Base-by-base conservation (phyloP, 2,113 vertebrate species). In the Microcebus lehilahytsara region DNA sequence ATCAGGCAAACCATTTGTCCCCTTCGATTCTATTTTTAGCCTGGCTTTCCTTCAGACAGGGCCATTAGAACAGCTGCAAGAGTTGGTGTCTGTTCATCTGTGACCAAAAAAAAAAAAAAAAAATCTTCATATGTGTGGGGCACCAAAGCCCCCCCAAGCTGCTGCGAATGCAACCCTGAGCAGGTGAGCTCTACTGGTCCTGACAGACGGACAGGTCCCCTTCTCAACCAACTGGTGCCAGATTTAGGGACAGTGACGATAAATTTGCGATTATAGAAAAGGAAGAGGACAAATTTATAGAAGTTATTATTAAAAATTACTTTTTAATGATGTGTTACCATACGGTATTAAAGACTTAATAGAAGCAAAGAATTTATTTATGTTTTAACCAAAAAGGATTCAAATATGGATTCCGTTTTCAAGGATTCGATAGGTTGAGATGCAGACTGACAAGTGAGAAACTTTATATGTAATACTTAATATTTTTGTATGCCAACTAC, bases 11-110 rank as follows among this genome's bases (percentile, higher is more conserved):
- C 74, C 97, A 97, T 96, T 96, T 98, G 97, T 87, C 83, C 90
- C 74, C 17, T 95, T 93, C 30, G 16, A 75, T 72, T 96, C 96
- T 98, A 90, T 95, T 95, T 95, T 93, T 84, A 96, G 93, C 53
- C 27, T 66, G n/a, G 66, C 80, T 96, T 92, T 93, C 84, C 78
- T 95, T 84, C 60, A 71, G 92, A 56, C 23, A 60, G 69, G 32
- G 64, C 51, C 75, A 66, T 20, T 5, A 67, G 58, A 87, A 85
- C 97, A 97, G 94, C 94, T 97, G 95, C 75, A 53, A 89, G 71
- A 66, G n/a, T 16, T 85, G 79, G 56, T 72, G 17, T 75, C 60
- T 11, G 14, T 60, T 64, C 81, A 90, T 93, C 87, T 51, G 27
- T 53, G 27, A 40, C 4, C 27, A 60, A 9, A n/a, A n/a, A n/a